These are phyloP conservation scores for Archips crataeganus DNA, from an alignment of 2,888 invertebrate genomes.

Conservation along the genomic window DNA sequence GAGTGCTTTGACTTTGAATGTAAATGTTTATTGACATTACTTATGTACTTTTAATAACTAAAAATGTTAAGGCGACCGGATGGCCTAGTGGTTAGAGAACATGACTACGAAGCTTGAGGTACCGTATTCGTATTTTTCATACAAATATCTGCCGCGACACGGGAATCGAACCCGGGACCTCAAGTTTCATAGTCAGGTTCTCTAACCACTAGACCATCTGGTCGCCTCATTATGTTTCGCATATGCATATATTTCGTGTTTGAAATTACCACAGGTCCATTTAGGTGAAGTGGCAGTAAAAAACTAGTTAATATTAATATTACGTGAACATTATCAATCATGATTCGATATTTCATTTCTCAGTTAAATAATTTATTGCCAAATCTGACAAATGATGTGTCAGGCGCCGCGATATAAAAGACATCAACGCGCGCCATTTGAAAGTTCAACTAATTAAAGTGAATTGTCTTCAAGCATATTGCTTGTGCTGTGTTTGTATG, in stretches of 20 bases:
- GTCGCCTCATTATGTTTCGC: no score
- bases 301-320: background rate
- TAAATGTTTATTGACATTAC: background rate
- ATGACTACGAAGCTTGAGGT: no score
- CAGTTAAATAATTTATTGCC: background rate
- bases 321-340: slow-evolving; percentile 3
- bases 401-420: slow-evolving; percentile 16
- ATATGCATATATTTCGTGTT: no score
- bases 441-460: slow-evolving; percentile 8
- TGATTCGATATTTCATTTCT: background rate
- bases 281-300: background rate
- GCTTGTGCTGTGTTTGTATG: background rate
- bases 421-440: slow-evolving; percentile 37
- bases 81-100: no score
- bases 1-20: slow-evolving; percentile 4
- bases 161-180: no score
- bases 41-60: no score
- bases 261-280: background rate
- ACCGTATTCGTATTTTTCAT: no score
- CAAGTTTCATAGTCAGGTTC: no score
- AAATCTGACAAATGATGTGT: slow-evolving; percentile 11
- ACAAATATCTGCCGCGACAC: no score
- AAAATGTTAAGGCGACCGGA: no score
- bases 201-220: no score
- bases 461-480: background rate